Evolutionary conservation across 2,888 invertebrate species (phyloP).

Genomic region (Carpatolechia fugitivella): DNA sequence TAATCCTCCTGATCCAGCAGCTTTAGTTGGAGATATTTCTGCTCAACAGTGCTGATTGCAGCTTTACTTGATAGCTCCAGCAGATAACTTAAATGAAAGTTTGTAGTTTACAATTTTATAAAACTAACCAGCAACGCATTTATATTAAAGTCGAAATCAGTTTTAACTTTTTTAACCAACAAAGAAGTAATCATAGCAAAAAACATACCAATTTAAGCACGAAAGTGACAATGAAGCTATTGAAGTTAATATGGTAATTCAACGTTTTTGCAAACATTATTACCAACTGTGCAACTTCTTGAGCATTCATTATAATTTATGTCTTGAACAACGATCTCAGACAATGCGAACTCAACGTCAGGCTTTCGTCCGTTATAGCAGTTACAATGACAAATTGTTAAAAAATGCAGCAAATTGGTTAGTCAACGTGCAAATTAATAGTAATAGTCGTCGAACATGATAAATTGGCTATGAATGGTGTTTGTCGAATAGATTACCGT

Average conservation of each 20-base stretch:
- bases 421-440: constrained; percentile 60
- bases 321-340: constrained; percentile 27
- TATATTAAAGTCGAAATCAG: too few relatives aligned
- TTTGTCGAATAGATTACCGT: constrained; percentile 52
- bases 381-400: constrained; percentile 65
- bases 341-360: constrained; percentile 35
- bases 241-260: constrained; percentile 6
- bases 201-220: not conserved
- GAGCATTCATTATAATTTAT: constrained; percentile 36
- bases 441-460: constrained; percentile 57
- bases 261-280: constrained; percentile 19
- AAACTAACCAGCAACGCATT: too few relatives aligned
- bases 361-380: constrained; percentile 27
- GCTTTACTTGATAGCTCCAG: constrained; percentile 20
- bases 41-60: constrained; percentile 28
- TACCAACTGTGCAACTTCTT: constrained; percentile 32
- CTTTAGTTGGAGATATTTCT: constrained; percentile 37
- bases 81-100: constrained; percentile 3
- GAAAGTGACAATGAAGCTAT: constrained; percentile 3
- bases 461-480: constrained; percentile 46
- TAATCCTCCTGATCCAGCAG: constrained; percentile 49
- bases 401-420: constrained; percentile 61
- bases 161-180: too few relatives aligned
- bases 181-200: not conserved
- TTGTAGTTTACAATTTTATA: not conserved